Base-by-base conservation (phyloP, 2,797 vertebrate species). In the Semaprochilodus insignis region DNA sequence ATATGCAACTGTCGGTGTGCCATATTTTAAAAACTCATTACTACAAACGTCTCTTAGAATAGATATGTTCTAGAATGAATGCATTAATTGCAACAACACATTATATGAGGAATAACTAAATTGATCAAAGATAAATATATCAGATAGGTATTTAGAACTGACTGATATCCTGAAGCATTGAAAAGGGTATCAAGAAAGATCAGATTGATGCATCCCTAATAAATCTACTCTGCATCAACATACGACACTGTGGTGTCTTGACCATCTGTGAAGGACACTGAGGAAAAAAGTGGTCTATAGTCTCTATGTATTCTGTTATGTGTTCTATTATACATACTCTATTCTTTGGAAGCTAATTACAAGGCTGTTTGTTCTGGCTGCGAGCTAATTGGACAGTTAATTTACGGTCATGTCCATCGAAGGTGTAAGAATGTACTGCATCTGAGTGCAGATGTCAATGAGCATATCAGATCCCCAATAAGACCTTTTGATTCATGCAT, bases 391-490 rank as follows among this genome's bases (percentile, higher is more conserved):
- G 65, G 70, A 77, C 77, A 74, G 63, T 23, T 54, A 48, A 48
- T 48, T 7, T 5, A 48, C 44, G 11, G 44, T 65, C 60, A 72
- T 8, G 44, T 62, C 63, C 70, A 25, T 59, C 57, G 76, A 86
- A 66, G 54, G 31, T 76, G 25, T 8, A 27, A 15, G 67, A 36
- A 40, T 40, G 59, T 31, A 34, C 16, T 40, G 63, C 48, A 31
- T 72, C 48, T 76, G 74, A 69, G 67, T 79, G 79, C 60, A 69
- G 72, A 67, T 75, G 76, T 80, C 82, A 75, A 66, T 65, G 59
- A 74, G 66, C 78, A 78, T 70, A 80, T 85, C 66, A 80, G 54
- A 85, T 83, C 52, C 34, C 81, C 85, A 81, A 78, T 81, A 85
- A 84, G 59, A 34, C 52, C 34, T 81, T 85, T 84, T 86, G 76